phyloP scores from a whole-genome alignment of 2,113 vertebrate genomes.

The Neogobius melanostomus region DNA sequence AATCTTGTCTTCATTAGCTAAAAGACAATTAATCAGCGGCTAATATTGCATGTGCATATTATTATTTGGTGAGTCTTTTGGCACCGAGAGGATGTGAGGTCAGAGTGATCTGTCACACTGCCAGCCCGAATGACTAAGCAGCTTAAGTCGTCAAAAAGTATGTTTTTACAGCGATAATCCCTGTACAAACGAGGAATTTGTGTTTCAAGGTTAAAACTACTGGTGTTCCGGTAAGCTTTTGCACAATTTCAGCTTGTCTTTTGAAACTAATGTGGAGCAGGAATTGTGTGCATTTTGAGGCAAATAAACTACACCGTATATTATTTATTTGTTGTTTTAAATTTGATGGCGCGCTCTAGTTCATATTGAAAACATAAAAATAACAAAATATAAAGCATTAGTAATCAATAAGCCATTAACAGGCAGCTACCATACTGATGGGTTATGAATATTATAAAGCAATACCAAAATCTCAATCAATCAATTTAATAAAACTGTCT shows the following conservation, averaged over 20 bases:
- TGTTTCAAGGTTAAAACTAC: slow-evolving; percentile 5
- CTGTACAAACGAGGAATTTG: slow-evolving; percentile 4
- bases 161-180: slow-evolving; percentile 23
- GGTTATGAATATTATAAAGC: too few species aligned
- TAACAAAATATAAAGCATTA: too few species aligned
- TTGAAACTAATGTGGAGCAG: not conserved
- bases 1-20: slow-evolving; percentile 37
- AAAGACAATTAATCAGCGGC: slow-evolving; percentile 48
- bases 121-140: slow-evolving; percentile 19
- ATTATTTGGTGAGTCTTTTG: slow-evolving; percentile 35
- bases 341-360: too few species aligned
- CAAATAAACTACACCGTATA: not conserved
- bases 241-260: not conserved
- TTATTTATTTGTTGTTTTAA: not conserved
- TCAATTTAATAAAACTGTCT: too few species aligned
- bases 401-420: too few species aligned
- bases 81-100: slow-evolving; percentile 38
- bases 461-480: too few species aligned
- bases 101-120: slow-evolving; percentile 18
- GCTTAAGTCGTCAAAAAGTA: slow-evolving; percentile 17
- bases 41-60: slow-evolving; percentile 32
- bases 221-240: not conserved
- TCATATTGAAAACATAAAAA: too few species aligned
- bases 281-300: not conserved
- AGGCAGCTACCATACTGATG: too few species aligned